A percentile compares a stretch with the other conserved stretches of the same genome.
These are phyloP conservation scores for Chymomyza fuscimana DNA, from an alignment of 2,888 invertebrate genomes.

Conservation along the genomic window DNA sequence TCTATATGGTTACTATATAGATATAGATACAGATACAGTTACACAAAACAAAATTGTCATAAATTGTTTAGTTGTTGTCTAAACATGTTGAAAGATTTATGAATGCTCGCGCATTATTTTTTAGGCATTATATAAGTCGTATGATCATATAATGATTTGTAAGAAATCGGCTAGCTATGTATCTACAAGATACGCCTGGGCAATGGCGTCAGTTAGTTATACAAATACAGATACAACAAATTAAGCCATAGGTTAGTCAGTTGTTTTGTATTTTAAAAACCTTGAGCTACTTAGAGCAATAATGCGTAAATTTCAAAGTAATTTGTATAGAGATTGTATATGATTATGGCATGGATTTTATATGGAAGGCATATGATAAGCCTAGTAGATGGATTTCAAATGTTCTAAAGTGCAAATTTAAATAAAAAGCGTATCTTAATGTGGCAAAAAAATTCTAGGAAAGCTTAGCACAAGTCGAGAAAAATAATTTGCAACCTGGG, in stretches of 20 bases:
- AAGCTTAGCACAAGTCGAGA: no score
- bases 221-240: background rate
- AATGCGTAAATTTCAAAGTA: slow-evolving; percentile 16
- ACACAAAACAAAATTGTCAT: slow-evolving; percentile 45
- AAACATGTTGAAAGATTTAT: slow-evolving; percentile 76
- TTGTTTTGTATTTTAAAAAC: slow-evolving; percentile 45
- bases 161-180: slow-evolving; percentile 64
- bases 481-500: no score
- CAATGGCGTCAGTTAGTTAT: slow-evolving; percentile 57
- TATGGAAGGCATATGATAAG: background rate
- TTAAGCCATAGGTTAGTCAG: background rate
- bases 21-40: background rate
- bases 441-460: no score
- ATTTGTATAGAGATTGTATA: slow-evolving; percentile 13
- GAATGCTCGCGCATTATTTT: slow-evolving; percentile 20
- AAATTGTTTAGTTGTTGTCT: slow-evolving; percentile 74
- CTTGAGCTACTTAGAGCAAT: slow-evolving; percentile 62
- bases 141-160: slow-evolving; percentile 70
- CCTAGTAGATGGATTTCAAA: background rate
- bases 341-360: background rate
- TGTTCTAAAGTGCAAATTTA: no score
- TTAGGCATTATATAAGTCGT: slow-evolving; percentile 12
- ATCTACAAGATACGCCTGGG: slow-evolving; percentile 51
- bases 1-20: slow-evolving; percentile 11
- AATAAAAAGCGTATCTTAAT: no score